Percentiles rank a stretch among this genome's conserved stretches.
Conservation (phyloP, 2,888 invertebrate genomes). For the Sipunculus nudus region DNA sequence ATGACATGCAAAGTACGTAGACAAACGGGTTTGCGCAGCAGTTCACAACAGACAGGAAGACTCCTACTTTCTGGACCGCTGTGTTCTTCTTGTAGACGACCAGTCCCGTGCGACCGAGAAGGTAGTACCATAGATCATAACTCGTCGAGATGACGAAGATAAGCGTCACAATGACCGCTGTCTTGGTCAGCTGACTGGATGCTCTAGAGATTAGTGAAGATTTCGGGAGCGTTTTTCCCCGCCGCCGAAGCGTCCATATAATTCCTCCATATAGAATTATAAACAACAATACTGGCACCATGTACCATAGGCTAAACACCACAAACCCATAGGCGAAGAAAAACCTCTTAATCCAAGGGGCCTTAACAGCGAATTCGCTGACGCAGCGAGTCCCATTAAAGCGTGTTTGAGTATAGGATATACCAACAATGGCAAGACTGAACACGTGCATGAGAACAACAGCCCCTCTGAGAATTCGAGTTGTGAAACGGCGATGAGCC, state of each 20-base stretch:
- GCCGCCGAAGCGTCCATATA: neutral
- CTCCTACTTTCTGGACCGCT: neutral
- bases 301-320: neutral
- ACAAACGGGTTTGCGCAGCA: constrained; percentile 1
- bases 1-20: neutral
- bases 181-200: neutral
- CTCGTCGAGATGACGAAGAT: constrained; percentile 1
- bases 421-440: neutral
- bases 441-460: neutral
- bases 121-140: constrained; percentile 6
- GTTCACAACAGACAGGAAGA: neutral
- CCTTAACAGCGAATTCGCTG: neutral
- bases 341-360: neutral
- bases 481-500: neutral
- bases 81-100: constrained; percentile 1
- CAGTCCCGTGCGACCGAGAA: neutral
- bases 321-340: too few species aligned
- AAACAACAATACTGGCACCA: neutral
- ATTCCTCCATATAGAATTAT: neutral
- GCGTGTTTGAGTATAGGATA: neutral
- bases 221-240: neutral
- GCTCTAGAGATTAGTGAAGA: neutral
- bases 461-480: neutral
- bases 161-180: neutral
- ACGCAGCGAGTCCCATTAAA: neutral